Conservation (phyloP, 1,140 invertebrate species). For the Plodia interpunctella region DNA sequence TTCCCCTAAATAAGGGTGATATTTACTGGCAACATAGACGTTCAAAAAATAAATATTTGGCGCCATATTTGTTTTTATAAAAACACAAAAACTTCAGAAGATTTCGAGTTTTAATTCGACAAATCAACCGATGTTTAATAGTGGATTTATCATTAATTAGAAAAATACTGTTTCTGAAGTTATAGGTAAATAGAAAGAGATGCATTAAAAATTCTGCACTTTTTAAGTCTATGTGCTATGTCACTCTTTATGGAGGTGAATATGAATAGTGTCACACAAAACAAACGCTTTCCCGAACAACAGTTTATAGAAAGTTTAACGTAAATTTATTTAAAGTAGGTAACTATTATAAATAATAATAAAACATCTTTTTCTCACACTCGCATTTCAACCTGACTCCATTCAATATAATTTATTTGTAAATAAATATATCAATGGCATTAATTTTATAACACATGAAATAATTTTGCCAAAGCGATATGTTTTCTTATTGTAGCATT, state of each 20-base stretch:
- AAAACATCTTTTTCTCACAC: conserved; percentile 21
- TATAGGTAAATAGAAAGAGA: conserved; percentile 46
- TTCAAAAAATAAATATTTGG: conserved; percentile 32
- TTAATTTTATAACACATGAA: conserved; percentile 35
- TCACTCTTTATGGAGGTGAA: conserved; percentile 15
- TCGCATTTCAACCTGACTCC: conserved; percentile 14
- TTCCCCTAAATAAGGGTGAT: conserved; percentile 23
- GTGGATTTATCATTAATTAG: conserved; percentile 42
- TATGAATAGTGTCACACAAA: conserved; percentile 8
- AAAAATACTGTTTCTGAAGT: conserved; percentile 63
- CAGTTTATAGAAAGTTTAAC: neutral
- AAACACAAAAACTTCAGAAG: conserved; percentile 25
- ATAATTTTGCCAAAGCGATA: conserved; percentile 68
- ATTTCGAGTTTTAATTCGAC: conserved; percentile 18
- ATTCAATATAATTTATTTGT: conserved; percentile 15
- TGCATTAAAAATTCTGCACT: conserved; percentile 40
- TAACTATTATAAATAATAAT: conserved; percentile 17
- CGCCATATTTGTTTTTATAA: conserved; percentile 34
- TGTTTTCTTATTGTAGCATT: conserved; percentile 72
- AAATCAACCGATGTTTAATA: conserved; percentile 25
- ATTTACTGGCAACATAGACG: conserved; percentile 28
- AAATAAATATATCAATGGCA: conserved; percentile 21
- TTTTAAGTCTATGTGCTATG: conserved; percentile 24
- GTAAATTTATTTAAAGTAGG: conserved; percentile 10
- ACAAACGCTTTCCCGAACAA: neutral